Evolutionary conservation across 2,888 invertebrate species (phyloP), one percentile per base, ranked within the genome.

Genomic region (Campoplex capitator): DNA sequence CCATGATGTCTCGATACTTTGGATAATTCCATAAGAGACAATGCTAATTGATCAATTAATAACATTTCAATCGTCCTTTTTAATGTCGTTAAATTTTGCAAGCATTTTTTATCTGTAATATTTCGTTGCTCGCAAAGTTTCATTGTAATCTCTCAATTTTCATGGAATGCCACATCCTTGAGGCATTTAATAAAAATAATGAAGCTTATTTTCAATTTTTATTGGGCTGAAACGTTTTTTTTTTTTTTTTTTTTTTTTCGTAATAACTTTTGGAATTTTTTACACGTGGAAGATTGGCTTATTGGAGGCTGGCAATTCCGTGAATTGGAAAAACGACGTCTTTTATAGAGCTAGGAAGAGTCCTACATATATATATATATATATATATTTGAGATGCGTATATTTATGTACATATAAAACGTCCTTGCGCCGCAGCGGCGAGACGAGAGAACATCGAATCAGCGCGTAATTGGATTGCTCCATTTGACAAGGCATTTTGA

Each of bases 381-480:
- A 78, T 48, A 38, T 9, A 38, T 28, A 38, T 51, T 13, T 62
- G 16, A 28, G 28, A 51, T 67, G 35, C 48, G 28, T 67, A 54
- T 48, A 70, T 48, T 48, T 32, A 48, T 58, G 58, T 23, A 32
- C 51, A 51, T 48, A 54, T 58, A 32, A 71, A 80, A 45, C 79
- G 87, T 87, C 87, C 87, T 87, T 87, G 87, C 74, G 67, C 45
- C 58, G 82, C 54, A 78, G 68, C 87, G 78, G 56, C 78, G 82
- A 68, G 83, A 90, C 89, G 90, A 85, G 84, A 90, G 88, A 89
- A 76, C 89, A 91, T 93, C 91, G 92, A 93, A 93, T 93, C 93
- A 93, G 90, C 89, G 89, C 90, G 88, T 93, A 93, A 94, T 94
- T 94, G 93, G 93, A 94, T 93, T 93, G 93, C 91, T 93, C 92